Percentiles rank a stretch among this genome's conserved stretches.
Conservation (phyloP, 2,888 invertebrate species). For the Autographa pulchrina region DNA sequence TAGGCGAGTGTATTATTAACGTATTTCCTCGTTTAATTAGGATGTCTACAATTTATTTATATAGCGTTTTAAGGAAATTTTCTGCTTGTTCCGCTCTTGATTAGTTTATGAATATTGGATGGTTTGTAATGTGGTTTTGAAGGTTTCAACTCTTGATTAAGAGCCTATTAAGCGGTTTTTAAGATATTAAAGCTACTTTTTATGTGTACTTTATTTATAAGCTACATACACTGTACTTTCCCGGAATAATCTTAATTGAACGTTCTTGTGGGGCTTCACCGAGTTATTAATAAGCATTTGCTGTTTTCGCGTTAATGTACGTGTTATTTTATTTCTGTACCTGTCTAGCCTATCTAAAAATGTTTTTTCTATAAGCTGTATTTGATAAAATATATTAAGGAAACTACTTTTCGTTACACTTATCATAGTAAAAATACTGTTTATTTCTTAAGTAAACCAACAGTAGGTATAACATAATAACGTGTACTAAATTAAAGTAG, state of each 20-base stretch:
- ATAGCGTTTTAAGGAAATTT: constrained; percentile 35
- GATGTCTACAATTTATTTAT: constrained; percentile 49
- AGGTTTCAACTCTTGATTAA: constrained; percentile 24
- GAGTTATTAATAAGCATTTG: not conserved
- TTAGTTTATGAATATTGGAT: constrained; percentile 53
- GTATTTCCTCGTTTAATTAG: constrained; percentile 60
- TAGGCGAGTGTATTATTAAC: constrained; percentile 59
- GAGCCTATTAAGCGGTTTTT: constrained; percentile 12
- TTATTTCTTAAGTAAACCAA: too few species aligned
- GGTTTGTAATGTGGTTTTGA: constrained; percentile 19
- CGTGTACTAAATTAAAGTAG: too few species aligned
- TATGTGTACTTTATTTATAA: not conserved
- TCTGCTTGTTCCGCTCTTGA: constrained; percentile 28
- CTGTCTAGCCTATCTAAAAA: too few species aligned
- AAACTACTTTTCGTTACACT: too few species aligned
- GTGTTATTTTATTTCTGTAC: not conserved
- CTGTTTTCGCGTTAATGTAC: not conserved
- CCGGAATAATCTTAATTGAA: not conserved
- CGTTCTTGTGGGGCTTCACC: not conserved
- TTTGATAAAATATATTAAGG: too few species aligned
- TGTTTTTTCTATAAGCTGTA: too few species aligned
- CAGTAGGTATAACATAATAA: too few species aligned
- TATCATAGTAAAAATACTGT: too few species aligned
- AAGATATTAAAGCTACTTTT: constrained; percentile 14
- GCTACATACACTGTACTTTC: not conserved